Conservation (phyloP, 2,888 invertebrate genomes). For the Polymixis lichenea region DNA sequence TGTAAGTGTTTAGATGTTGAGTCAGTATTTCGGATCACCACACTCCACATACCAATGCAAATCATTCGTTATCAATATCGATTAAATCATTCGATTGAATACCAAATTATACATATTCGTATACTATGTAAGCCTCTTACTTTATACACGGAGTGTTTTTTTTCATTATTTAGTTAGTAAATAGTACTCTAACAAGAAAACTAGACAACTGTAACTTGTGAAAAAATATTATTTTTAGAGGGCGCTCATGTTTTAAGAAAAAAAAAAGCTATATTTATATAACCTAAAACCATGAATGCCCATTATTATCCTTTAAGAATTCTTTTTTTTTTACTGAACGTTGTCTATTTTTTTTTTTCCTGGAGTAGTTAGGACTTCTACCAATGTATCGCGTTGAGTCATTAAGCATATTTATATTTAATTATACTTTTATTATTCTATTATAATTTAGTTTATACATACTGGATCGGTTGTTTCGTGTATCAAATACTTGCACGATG, state of each 20-base stretch:
- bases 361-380: slow-evolving; percentile 61
- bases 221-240: neutral
- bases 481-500: slow-evolving; percentile 66
- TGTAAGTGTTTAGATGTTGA: slow-evolving; percentile 3
- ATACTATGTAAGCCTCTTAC: slow-evolving; percentile 54
- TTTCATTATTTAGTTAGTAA: slow-evolving; percentile 54
- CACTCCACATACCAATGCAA: slow-evolving; percentile 55
- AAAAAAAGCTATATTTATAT: neutral
- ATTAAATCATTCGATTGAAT: slow-evolving; percentile 53
- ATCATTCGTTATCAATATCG: slow-evolving; percentile 45
- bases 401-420: slow-evolving; percentile 67
- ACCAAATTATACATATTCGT: slow-evolving; percentile 64
- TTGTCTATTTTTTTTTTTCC: neutral
- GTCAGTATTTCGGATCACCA: slow-evolving; percentile 52
- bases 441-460: slow-evolving; percentile 60
- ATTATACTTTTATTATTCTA: slow-evolving; percentile 60
- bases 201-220: slow-evolving; percentile 5
- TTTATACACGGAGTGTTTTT: slow-evolving; percentile 56
- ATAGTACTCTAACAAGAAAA: slow-evolving; percentile 15
- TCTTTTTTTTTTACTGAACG: neutral
- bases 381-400: slow-evolving; percentile 70
- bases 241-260: neutral
- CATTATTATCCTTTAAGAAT: neutral
- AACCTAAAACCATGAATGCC: neutral
- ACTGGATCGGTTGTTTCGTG: slow-evolving; percentile 59